Conservation (phyloP, 1,140 invertebrate genomes). For the Anoplolepis gracilipes region DNA sequence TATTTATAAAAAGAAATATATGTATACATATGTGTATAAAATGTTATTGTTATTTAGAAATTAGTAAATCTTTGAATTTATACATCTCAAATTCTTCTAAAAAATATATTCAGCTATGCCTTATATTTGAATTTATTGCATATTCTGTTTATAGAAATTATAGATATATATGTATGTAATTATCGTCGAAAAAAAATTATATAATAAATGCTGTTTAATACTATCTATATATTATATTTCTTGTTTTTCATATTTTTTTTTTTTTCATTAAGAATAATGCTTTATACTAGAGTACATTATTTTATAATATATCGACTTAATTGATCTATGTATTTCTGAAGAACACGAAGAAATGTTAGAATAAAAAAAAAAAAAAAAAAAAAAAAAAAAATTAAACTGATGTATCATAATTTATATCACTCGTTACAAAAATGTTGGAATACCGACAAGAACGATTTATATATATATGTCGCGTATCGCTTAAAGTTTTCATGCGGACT, state of each 20-base stretch:
- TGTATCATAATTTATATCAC: not conserved
- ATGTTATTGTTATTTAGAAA: too few relatives aligned
- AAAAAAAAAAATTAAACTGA: too few relatives aligned
- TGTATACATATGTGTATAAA: too few relatives aligned
- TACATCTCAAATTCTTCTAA: not conserved
- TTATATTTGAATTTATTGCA: not conserved
- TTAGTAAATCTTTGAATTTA: too few relatives aligned
- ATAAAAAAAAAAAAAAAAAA: too few relatives aligned
- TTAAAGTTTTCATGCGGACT: slow-evolving; percentile 33
- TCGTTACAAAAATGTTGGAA: not conserved
- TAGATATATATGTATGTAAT: not conserved
- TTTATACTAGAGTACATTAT: not conserved
- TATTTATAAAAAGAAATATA: too few relatives aligned
- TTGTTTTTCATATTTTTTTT: not conserved
- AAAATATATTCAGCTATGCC: not conserved
- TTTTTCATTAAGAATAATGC: not conserved
- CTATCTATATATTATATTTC: not conserved
- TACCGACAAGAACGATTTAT: too few relatives aligned
- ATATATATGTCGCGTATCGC: too few relatives aligned
- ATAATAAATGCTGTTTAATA: too few relatives aligned
- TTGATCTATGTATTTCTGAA: not conserved
- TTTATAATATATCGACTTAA: too few relatives aligned
- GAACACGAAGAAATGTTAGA: not conserved
- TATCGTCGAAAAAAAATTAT: not conserved
- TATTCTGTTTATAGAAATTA: too few relatives aligned